Base-by-base conservation (phyloP, 2,888 invertebrate genomes). In the Xylota segnis region DNA sequence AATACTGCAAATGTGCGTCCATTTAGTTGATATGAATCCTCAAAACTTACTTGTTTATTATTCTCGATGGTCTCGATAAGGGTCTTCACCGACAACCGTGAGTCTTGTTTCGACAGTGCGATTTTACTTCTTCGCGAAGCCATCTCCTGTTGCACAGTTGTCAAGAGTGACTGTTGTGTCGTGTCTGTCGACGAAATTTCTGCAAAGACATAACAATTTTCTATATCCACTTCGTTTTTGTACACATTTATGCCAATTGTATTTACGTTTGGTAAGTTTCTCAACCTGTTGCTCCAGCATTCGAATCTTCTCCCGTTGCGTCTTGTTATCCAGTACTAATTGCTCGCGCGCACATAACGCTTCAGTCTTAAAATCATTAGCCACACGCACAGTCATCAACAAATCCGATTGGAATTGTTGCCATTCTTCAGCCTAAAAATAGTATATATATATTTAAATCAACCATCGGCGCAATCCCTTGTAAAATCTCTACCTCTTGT, bases 301-400 rank as follows among this genome's bases (percentile, higher is more conserved):
- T 68, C 96, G 94, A 81, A 97, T 95, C 88, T 95, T 95, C 89
- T 98, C 97, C 77, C 96, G 93, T 52, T 97, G 95, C 14, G 94
- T 92, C 89, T 96, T 96, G 92, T 98, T 98, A 91, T 98, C 97
- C 89, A 96, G 93, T 81, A 96, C 95, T 58, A 98, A 94, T 90
- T 98, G 97, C 87, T 96, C 94, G 89, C 96, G 96, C 0, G 97
- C 97, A 91, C 97, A 98, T 90, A 96, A 96, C 0, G 98, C 97
- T 92, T 98, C 98, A n/a, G 97, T 97, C 93, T 98, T 97, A 93
- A 98, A 98, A 92, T 98, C 98, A 92, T 98, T 98, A 45, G 98
- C 98, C 12, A 98, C 98, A 29, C 98, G 95, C 0, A 98, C 98
- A 0, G 98, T 97, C 93, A 97, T 97, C 56, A 98, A 93, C 0